phyloP scores from a whole-genome alignment of 2,113 vertebrate genomes.

The Hippocampus zosterae region DNA sequence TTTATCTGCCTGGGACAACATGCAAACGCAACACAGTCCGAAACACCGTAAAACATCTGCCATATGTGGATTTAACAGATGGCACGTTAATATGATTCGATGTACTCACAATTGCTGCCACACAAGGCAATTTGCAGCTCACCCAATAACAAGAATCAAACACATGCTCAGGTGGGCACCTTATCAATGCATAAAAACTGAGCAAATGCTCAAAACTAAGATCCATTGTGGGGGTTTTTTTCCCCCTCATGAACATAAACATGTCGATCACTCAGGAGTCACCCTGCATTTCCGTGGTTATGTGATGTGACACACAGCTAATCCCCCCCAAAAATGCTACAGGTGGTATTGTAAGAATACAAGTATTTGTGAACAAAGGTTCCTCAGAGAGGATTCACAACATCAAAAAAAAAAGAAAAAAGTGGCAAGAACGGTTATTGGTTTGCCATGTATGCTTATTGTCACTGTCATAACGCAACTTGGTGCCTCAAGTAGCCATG shows the following conservation, averaged over 20 bases:
- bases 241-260: no score
- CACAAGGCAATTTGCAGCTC: not conserved
- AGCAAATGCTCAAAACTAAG: not conserved
- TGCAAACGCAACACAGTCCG: not conserved
- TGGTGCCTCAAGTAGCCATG: constrained; percentile 57
- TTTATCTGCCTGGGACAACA: not conserved
- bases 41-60: not conserved
- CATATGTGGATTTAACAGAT: not conserved
- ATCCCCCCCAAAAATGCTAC: constrained; percentile 21
- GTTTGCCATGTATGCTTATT: constrained; percentile 72
- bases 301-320: not conserved
- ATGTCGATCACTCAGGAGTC: not conserved
- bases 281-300: constrained; percentile 11
- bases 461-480: constrained; percentile 67
- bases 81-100: constrained; percentile 5
- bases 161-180: not conserved
- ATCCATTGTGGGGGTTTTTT: not conserved
- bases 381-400: constrained; percentile 43
- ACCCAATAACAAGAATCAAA: not conserved
- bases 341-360: constrained; percentile 25
- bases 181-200: not conserved
- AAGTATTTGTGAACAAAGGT: constrained; percentile 39
- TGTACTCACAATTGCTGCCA: not conserved
- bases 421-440: constrained; percentile 65
- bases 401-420: constrained; percentile 48